A percentile compares a stretch with the other conserved stretches of the same genome.
phyloP scores from a whole-genome alignment of 2,888 invertebrate species.

The Nomada hirtipes region DNA sequence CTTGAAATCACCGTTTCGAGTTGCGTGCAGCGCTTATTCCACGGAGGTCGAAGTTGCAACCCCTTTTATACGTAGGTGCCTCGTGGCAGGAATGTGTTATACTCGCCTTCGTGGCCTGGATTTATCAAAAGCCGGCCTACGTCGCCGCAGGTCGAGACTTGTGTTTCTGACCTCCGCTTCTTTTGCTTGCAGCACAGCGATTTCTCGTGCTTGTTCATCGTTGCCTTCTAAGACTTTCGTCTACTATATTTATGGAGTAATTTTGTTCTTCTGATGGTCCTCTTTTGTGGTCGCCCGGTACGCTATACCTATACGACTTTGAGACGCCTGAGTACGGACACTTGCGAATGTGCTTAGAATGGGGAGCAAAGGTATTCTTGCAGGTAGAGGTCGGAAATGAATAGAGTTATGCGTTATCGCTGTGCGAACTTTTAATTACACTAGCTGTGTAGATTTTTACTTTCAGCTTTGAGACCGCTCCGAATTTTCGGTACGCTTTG shows the following conservation, averaged over 20 bases:
- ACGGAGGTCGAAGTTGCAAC: conserved; percentile 52
- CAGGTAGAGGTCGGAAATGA: too few species aligned
- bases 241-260: neutral
- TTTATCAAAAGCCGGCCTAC: conserved; percentile 61
- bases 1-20: conserved; percentile 80
- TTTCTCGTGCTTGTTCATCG: conserved; percentile 25
- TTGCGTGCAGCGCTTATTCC: conserved; percentile 72
- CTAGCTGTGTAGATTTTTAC: neutral
- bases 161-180: conserved; percentile 48
- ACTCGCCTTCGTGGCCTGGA: conserved; percentile 70
- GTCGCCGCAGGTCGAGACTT: conserved; percentile 37
- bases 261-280: too few species aligned
- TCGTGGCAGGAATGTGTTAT: conserved; percentile 51
- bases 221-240: conserved; percentile 3
- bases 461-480: neutral
- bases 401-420: too few species aligned
- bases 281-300: too few species aligned
- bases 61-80: conserved; percentile 58
- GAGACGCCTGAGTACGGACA: too few species aligned
- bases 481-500: too few species aligned
- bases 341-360: too few species aligned
- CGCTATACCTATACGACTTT: too few species aligned
- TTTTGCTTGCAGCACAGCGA: conserved; percentile 4
- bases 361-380: too few species aligned
- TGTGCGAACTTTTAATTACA: too few species aligned